Evolutionary conservation across 2,888 invertebrate genomes (phyloP).

Genomic region (Drosophila incognita): DNA sequence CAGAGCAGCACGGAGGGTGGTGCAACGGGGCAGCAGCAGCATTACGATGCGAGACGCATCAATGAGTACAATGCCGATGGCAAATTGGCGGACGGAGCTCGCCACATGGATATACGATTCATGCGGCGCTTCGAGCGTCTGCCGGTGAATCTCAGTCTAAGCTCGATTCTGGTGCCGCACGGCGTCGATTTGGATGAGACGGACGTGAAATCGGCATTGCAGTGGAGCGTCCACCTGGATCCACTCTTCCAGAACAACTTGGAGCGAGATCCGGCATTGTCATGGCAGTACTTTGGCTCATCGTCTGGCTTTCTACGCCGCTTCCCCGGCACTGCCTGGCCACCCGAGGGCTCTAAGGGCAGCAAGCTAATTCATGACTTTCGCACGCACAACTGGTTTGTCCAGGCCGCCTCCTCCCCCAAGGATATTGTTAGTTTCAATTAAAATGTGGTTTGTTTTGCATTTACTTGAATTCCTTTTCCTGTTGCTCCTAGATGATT

Average conservation of each 20-base stretch:
- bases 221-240: constrained; percentile 97
- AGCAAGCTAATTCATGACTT: constrained; percentile 96
- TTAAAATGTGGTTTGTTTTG: neutral
- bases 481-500: constrained; percentile 86
- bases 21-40: constrained; percentile 85
- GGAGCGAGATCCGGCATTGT: constrained; percentile 94
- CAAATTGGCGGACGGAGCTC: constrained; percentile 89
- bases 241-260: constrained; percentile 95
- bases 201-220: constrained; percentile 94
- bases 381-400: constrained; percentile 97
- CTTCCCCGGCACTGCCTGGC: constrained; percentile 98
- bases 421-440: constrained; percentile 92
- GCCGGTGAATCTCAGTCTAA: constrained; percentile 92
- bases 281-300: constrained; percentile 99
- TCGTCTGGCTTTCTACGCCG: constrained; percentile 97
- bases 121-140: constrained; percentile 95
- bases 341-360: constrained; percentile 91
- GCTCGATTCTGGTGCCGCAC: constrained; percentile 94
- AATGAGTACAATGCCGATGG: constrained; percentile 92
- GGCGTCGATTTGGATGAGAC: constrained; percentile 86
- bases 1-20: constrained; percentile 68
- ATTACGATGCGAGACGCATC: constrained; percentile 92
- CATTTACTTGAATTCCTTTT: neutral
- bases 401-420: constrained; percentile 98
- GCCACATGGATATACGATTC: constrained; percentile 90